Evolutionary conservation across 2,797 vertebrate genomes (phyloP), one percentile per base, ranked within the genome.

Genomic region (Chiroxiphia lanceolata): DNA sequence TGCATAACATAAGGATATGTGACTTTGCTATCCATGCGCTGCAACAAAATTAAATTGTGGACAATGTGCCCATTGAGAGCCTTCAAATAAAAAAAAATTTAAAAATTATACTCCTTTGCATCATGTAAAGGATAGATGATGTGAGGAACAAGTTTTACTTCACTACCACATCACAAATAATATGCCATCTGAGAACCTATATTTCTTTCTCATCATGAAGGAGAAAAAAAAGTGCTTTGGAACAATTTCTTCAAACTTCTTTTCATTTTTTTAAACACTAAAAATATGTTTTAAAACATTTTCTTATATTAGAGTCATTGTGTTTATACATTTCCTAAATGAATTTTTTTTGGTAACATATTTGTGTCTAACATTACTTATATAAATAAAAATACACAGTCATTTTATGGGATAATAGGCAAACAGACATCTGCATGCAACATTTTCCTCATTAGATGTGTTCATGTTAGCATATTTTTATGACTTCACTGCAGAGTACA

Each of bases 381-480:
- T 89, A 96, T 89, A 97, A 97, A 97, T 96, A 97, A 97, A 97
- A 96, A 91, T 89, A 96, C 63, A 90, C 25, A 90, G 77, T 95
- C 83, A 96, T 97, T 97, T 98, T 95, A 95, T 88, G 51, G 67
- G 53, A 96, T 98, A 97, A 96, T 72, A 97, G 82, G 87, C 89
- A 97, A 97, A 94, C 63, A 97, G 90, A 97, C 87, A 96, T 96
- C 91, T 97, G 71, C 94, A 95, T 72, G 92, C 87, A 97, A 96
- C 71, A 87, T 97, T 98, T 97, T 92, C 79, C 93, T 96, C 82
- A 96, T 97, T 97, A 97, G 93, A 96, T 94, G 83, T 84, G 91
- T 93, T 92, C 94, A 94, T 83, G 59, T 91, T 98, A 95, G 64
- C 94, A 87, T 96, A 95, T 96, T 97, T 97, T 96, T 96, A 90